Conservation (phyloP, 2,113 vertebrate species). For the Phodopus roborovskii region DNA sequence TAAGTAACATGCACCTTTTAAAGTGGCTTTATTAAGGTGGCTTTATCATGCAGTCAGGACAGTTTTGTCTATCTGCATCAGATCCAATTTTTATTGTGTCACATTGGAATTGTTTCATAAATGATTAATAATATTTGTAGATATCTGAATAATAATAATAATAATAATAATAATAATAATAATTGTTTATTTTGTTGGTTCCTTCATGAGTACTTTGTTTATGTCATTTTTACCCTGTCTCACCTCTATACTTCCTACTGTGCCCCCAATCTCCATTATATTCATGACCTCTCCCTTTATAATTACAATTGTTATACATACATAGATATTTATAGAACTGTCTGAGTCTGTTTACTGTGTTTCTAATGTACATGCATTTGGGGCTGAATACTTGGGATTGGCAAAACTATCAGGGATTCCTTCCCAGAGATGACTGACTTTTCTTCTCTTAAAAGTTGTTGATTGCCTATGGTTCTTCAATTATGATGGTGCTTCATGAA, state of each 20-base stretch:
- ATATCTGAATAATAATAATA: background rate
- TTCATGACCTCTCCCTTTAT: background rate
- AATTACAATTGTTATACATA: background rate
- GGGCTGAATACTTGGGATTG: background rate
- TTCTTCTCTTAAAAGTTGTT: rapidly evolving
- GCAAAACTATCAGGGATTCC: background rate
- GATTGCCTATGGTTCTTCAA: background rate
- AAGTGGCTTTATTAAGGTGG: background rate
- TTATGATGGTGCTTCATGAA: background rate
- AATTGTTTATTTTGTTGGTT: background rate
- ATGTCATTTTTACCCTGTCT: no score
- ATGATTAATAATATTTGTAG: background rate
- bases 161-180: background rate
- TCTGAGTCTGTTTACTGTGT: background rate
- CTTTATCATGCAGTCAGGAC: background rate
- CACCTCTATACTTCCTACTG: background rate
- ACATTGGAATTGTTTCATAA: background rate
- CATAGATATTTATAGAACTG: background rate
- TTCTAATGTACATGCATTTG: background rate
- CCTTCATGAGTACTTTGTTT: background rate
- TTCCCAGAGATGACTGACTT: background rate
- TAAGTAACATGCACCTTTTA: background rate
- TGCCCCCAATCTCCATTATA: background rate
- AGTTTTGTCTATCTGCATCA: background rate
- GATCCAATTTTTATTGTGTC: background rate